Evolutionary conservation across 2,888 invertebrate species (phyloP).

Genomic region (Ellobium chinense): DNA sequence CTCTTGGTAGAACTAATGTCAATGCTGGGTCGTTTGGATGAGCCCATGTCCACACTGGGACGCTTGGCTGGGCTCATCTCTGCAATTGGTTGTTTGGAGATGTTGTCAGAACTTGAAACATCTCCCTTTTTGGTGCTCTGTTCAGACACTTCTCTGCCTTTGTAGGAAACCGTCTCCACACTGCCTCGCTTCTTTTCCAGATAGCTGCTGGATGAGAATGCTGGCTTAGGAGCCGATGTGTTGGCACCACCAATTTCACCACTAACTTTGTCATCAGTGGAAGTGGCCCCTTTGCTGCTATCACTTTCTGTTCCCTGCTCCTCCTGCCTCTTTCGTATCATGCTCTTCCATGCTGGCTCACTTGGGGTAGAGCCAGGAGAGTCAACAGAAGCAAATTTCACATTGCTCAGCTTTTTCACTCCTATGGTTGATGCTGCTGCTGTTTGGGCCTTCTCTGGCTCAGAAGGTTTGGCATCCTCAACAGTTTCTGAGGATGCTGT

Average conservation of each 20-base stretch:
- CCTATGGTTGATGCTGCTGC: neutral
- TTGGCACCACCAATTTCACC: neutral
- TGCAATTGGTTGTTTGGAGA: neutral
- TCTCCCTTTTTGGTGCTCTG: neutral
- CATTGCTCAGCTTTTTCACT: slow-evolving; percentile 7
- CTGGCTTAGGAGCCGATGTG: slow-evolving; percentile 16
- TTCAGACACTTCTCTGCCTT: neutral
- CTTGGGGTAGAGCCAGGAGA: neutral
- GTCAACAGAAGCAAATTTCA: neutral
- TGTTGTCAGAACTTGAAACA: slow-evolving; percentile 2
- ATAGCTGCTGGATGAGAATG: slow-evolving; percentile 21
- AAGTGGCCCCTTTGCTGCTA: slow-evolving; percentile 1
- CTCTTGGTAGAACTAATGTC: neutral
- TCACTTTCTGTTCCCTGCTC: slow-evolving; percentile 32
- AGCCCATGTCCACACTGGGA: neutral
- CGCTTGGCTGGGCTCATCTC: neutral
- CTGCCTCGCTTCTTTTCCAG: slow-evolving; percentile 41
- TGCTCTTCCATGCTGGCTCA: slow-evolving; percentile 49
- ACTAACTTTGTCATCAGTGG: neutral
- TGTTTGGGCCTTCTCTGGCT: neutral
- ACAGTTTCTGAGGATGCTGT: neutral
- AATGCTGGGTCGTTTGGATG: neutral
- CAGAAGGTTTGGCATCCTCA: neutral
- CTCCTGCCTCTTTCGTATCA: slow-evolving; percentile 47
- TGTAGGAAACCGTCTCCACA: slow-evolving; percentile 23